Conservation (phyloP, 2,113 vertebrate species). For the Myotis yumanensis region DNA sequence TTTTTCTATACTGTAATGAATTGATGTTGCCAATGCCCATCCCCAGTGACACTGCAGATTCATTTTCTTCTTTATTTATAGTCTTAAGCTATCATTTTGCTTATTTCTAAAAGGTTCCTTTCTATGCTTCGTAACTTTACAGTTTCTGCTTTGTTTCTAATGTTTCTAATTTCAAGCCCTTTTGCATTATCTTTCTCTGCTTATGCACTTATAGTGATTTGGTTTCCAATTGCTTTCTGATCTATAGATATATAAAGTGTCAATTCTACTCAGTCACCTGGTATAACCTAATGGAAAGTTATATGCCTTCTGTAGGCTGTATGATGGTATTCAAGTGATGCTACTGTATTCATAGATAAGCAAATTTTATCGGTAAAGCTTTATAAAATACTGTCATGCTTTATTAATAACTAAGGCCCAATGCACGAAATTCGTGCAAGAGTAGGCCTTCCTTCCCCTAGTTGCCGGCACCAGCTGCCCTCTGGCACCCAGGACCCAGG, state of each 20-base stretch:
- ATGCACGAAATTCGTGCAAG: too few species aligned
- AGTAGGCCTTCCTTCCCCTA: too few species aligned
- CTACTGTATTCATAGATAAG: constrained; percentile 22
- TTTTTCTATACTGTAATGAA: constrained; percentile 22
- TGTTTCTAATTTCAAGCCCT: constrained; percentile 48
- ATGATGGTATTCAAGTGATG: neutral
- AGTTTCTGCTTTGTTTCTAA: constrained; percentile 23
- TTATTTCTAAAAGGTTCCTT: constrained; percentile 25
- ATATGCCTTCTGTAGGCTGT: neutral
- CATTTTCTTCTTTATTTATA: constrained; percentile 15
- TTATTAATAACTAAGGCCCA: constrained; percentile 14
- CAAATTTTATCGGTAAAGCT: constrained; percentile 8
- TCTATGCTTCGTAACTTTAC: constrained; percentile 25
- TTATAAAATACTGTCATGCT: constrained; percentile 28
- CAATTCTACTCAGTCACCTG: neutral
- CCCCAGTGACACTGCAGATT: neutral
- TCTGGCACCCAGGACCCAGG: too few species aligned
- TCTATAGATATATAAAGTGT: constrained; percentile 12
- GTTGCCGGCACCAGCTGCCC: too few species aligned
- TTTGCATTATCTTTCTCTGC: constrained; percentile 39
- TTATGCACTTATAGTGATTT: constrained; percentile 41
- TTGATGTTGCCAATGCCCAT: neutral
- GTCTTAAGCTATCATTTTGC: constrained; percentile 38
- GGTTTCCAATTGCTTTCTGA: constrained; percentile 52
- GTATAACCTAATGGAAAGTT: neutral